Percentiles rank a stretch among this genome's conserved stretches.
Evolutionary conservation across 2,888 invertebrate genomes (phyloP).

Genomic region (Anaspis maculata): DNA sequence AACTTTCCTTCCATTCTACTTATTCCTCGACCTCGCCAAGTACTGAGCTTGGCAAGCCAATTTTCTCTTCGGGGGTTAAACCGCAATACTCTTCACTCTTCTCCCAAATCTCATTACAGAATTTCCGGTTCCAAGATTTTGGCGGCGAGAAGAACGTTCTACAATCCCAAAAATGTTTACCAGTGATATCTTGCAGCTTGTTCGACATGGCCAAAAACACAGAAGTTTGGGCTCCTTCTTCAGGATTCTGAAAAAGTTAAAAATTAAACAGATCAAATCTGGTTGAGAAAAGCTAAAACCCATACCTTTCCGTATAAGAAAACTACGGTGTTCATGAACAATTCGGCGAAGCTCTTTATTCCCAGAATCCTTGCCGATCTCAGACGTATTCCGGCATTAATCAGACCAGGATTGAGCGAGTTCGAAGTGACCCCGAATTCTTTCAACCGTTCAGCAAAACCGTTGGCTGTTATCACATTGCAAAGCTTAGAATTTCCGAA

Average conservation of each 20-base stretch:
- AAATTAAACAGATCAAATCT: constrained; percentile 1
- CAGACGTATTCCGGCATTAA: constrained; percentile 29
- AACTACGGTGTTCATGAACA: constrained; percentile 21
- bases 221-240: constrained; percentile 74
- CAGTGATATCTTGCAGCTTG: constrained; percentile 58
- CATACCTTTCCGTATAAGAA: constrained; percentile 31
- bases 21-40: too few species aligned
- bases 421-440: constrained; percentile 33
- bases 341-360: constrained; percentile 17
- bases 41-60: too few species aligned
- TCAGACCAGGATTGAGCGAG: constrained; percentile 36
- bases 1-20: too few species aligned
- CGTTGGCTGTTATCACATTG: constrained; percentile 34
- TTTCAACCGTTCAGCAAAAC: constrained; percentile 32
- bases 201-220: constrained; percentile 63
- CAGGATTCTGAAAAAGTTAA: constrained; percentile 55
- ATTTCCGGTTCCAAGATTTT: constrained; percentile 33
- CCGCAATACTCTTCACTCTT: constrained; percentile 67
- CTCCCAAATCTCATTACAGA: constrained; percentile 75
- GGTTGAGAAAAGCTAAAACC: too few species aligned
- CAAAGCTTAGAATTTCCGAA: constrained; percentile 37
- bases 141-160: constrained; percentile 35
- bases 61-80: constrained; percentile 54
- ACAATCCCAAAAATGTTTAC: constrained; percentile 77
- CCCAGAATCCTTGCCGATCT: constrained; percentile 20